Percentiles rank a stretch among this genome's conserved stretches.
Evolutionary conservation across 2,797 vertebrate genomes (phyloP).

Genomic region (Melanotaenia nigrans): DNA sequence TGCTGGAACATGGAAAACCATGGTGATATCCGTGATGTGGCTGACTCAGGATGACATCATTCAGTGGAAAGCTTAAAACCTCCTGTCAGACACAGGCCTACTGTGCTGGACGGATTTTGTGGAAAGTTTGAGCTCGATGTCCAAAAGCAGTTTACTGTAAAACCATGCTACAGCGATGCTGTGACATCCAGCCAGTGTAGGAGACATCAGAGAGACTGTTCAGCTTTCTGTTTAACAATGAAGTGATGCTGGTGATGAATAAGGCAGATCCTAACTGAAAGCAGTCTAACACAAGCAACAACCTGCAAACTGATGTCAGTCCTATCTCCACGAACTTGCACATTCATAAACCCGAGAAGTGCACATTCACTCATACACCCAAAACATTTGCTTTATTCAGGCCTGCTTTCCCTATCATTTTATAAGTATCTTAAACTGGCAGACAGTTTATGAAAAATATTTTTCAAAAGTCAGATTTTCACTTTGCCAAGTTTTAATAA

Average conservation of each 20-base stretch:
- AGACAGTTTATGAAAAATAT: neutral
- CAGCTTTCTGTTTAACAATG: neutral
- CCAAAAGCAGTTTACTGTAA: conserved; percentile 14
- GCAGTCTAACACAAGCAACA: conserved; percentile 30
- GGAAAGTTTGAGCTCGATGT: conserved; percentile 49
- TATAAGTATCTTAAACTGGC: neutral
- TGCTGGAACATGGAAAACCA: conserved; percentile 47
- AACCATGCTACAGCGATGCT: conserved; percentile 8
- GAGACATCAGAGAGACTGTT: conserved; percentile 18
- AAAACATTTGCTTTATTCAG: neutral
- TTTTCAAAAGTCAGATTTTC: neutral
- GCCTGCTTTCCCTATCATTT: neutral
- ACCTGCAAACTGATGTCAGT: neutral
- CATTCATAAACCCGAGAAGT: conserved; percentile 22
- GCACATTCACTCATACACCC: neutral
- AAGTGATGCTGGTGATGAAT: conserved; percentile 28
- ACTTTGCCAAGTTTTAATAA: neutral
- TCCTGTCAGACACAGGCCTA: conserved; percentile 61
- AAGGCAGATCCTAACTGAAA: conserved; percentile 24
- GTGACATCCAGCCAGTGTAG: neutral
- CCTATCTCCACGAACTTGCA: conserved; percentile 2
- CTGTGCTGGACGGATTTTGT: conserved; percentile 42
- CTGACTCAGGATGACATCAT: conserved; percentile 76
- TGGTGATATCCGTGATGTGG: conserved; percentile 56
- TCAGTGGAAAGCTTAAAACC: conserved; percentile 65